These are phyloP conservation scores for Vanacampus margaritifer DNA, from an alignment of 2,113 vertebrate species.

Conservation along the genomic window DNA sequence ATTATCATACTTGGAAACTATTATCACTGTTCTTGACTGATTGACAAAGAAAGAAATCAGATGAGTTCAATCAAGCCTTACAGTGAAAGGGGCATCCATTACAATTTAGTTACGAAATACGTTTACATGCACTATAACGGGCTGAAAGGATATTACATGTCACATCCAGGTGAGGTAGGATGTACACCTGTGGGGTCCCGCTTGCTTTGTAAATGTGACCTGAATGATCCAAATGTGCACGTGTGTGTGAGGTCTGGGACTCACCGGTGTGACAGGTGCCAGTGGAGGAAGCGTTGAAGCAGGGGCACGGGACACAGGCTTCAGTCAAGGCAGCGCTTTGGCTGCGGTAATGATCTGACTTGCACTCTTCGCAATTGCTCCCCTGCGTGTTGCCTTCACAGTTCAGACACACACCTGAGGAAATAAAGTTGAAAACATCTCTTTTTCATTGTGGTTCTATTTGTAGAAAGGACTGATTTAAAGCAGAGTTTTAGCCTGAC, in stretches of 20 bases:
- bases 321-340: slow-evolving; percentile 34
- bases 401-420: slow-evolving; percentile 80
- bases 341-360: slow-evolving; percentile 75
- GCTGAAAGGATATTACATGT: too few relatives aligned
- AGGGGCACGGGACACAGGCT: slow-evolving; percentile 82
- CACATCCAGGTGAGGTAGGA: not conserved
- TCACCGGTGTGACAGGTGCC: slow-evolving; percentile 84
- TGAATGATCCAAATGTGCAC: not conserved
- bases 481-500: not conserved
- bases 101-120: not conserved
- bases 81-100: not conserved
- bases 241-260: slow-evolving; percentile 27
- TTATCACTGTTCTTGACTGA: not conserved
- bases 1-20: too few relatives aligned
- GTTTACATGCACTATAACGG: not conserved
- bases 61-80: not conserved
- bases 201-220: not conserved
- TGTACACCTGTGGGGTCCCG: not conserved
- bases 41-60: not conserved
- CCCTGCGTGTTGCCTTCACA: slow-evolving; percentile 86
- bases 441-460: not conserved
- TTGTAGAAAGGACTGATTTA: not conserved
- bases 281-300: slow-evolving; percentile 82
- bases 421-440: slow-evolving; percentile 14
- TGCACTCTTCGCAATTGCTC: slow-evolving; percentile 85